Evolutionary conservation across 1,140 invertebrate genomes (phyloP).

Genomic region (Drosophila bocqueti): DNA sequence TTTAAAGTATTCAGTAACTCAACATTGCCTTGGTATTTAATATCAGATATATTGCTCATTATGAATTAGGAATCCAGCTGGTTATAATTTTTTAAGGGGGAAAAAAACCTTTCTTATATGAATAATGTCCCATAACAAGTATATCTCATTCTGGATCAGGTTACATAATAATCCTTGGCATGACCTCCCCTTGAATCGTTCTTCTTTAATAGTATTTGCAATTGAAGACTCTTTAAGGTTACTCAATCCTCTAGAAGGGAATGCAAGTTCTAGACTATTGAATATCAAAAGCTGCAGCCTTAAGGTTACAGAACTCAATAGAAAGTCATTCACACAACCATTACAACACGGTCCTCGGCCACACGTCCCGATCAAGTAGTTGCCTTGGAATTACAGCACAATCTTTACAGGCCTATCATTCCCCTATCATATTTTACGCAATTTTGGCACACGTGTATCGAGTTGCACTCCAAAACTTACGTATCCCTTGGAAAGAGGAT

Average conservation of each 20-base stretch:
- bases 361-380: not conserved
- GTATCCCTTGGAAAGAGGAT: slow-evolving; percentile 17
- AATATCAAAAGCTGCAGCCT: not conserved
- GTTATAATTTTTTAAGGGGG: no score
- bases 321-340: slow-evolving; percentile 1
- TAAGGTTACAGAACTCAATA: not conserved
- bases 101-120: not conserved
- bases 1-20: not conserved
- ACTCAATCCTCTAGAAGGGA: not conserved
- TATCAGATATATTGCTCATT: not conserved
- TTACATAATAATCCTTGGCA: not conserved
- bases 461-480: not conserved
- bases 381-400: slow-evolving; percentile 10
- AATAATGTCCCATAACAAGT: not conserved
- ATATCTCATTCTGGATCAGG: not conserved
- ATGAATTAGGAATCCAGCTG: not conserved
- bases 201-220: not conserved
- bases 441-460: slow-evolving; percentile 20
- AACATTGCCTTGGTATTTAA: not conserved
- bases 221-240: not conserved
- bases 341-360: slow-evolving; percentile 2
- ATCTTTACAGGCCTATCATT: slow-evolving; percentile 10
- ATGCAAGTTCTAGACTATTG: not conserved
- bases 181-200: not conserved
- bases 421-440: slow-evolving; percentile 7